Base-by-base conservation (phyloP, 2,888 invertebrate genomes). In the Allacma fusca region DNA sequence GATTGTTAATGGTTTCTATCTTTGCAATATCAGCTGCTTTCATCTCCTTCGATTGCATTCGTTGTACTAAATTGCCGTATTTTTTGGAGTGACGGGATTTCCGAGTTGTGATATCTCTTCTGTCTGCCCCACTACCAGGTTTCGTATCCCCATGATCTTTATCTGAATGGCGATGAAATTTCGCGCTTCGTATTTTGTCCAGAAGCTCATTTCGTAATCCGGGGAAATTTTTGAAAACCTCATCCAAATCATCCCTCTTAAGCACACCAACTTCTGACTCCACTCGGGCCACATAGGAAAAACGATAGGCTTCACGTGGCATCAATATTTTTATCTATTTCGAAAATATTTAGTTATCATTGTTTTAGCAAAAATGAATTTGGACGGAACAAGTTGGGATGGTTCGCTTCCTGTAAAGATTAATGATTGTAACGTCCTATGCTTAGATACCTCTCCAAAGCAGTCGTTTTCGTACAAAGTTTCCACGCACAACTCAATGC, bases 231-330 rank as follows among this genome's bases (percentile, higher is more conserved):
- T 72, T 73, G 21, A 83, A 28, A 4, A 83, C 78, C 9, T 71
- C 79, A 23, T 81, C 79, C 44, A 83, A 64, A 57, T 82, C 82
- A 13, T 79, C 79, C 21, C 79, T 75, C n/a, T 67, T 40, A 19
- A 83, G 44, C 43, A 82, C 80, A 2, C 83, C 83, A 5, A 83
- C 79, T 67, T 83, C 83, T 24, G 81, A 81, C 43, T 83, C 83
- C 9, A 82, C 44, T 1, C 82, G 75, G 24, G 83, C 82, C 13
- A 81, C 78, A 29, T 83, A 83, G 1, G 82, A 82, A 68, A 82
- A 83, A 44, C 81, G 76, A 68, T 78, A 83, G 21, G 79, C 81
- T 26, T 82, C 81, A 19, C 78, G 43, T 0, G 82, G 79, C 1
- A 83, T 76, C 4, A 83, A 74, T 19, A 81, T 74, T 77, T 82